Evolutionary conservation across 2,888 invertebrate species (phyloP).

Genomic region (Nemurella pictetii): DNA sequence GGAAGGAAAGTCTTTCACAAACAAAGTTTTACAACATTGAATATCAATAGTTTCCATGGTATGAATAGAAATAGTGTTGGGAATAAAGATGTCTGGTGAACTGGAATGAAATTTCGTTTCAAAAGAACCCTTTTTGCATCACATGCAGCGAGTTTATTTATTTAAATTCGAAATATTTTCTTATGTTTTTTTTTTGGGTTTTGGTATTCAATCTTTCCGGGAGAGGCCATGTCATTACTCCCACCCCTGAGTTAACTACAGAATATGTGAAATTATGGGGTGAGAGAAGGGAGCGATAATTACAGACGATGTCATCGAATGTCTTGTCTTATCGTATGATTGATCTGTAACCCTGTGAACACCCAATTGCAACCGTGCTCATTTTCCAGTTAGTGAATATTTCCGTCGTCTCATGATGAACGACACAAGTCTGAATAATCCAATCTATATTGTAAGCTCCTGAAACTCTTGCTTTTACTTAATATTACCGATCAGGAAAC

Average conservation of each 20-base stretch:
- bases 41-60: background rate
- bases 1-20: background rate
- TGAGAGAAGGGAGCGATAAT: background rate
- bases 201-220: background rate
- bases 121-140: no score
- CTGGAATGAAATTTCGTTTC: no score
- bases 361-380: background rate
- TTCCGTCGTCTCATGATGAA: slow-evolving; percentile 11
- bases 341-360: background rate
- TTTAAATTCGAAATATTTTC: no score
- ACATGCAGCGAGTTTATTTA: no score
- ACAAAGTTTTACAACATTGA: background rate
- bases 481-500: no score
- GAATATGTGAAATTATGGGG: background rate
- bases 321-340: slow-evolving; percentile 2
- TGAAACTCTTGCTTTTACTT: background rate
- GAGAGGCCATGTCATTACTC: background rate
- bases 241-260: background rate
- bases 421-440: no score
- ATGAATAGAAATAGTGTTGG: background rate
- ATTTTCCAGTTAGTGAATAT: background rate
- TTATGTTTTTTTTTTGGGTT: background rate
- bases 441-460: background rate
- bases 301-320: background rate
- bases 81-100: background rate